Evolutionary conservation across 2,888 invertebrate species (phyloP), one percentile per base, ranked within the genome.

Genomic region (Hemaris fuciformis): DNA sequence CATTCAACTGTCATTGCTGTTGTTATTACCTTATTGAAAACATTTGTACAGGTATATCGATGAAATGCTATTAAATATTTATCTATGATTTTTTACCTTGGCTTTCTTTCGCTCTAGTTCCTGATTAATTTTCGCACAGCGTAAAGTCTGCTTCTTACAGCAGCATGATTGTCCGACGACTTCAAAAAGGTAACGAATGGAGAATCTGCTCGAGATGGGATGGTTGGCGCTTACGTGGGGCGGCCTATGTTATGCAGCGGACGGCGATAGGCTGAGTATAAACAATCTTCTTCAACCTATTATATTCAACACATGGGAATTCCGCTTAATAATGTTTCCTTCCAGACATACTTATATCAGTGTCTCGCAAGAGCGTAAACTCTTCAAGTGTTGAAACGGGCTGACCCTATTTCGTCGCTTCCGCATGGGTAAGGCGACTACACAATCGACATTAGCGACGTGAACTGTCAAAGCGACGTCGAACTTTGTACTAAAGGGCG

Each of bases 381-480:
- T 66, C 66, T 66, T 64, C 64, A 60, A 62, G 71, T 74, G 71
- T 74, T 64, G 75, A 85, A 85, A 83, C 79, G 79, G 78, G 73
- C 68, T 77, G 77, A 74, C 79, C 81, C 77, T 81, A 80, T 76
- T 80, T 68, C 61, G 66, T 22, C 57, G 60, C 79, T 86, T 86
- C 87, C 87, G 87, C 76, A 73, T 85, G 68, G 67, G 68, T 68
- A 75, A 67, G 61, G 75, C 76, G 70, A 73, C 71, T 75, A 53
- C 41, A 60, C 25, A 34, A 60, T 60, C 41, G 48, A 60, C 27
- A 48, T 25, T 43, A 64, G 66, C 63, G 60, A 27, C 22, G 56
- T 25, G 56, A 53, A 62, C 68, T 67, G 65, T 63, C 62, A 60
- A 38, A 8, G 38, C 18, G 53, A 8, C 18, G 22, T 25, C 41